Base-by-base conservation (phyloP, 2,797 vertebrate species). In the Anomalospiza imberbis region DNA sequence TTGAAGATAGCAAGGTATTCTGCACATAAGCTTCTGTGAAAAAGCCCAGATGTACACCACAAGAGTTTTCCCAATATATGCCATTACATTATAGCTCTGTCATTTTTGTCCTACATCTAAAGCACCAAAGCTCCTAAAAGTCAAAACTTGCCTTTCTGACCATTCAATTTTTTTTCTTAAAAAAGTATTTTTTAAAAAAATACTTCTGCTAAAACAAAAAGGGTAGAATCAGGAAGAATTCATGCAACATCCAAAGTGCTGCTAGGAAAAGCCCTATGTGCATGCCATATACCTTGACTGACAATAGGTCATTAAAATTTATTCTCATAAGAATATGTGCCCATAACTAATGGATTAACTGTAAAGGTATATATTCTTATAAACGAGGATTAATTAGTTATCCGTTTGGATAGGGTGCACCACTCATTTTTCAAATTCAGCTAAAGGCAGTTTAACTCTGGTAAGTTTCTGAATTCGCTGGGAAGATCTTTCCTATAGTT, bases 281-380 rank as follows among this genome's bases (percentile, higher is more conserved):
- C 63, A 50, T 86, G 88, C 61, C 81, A 70, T 68, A 81, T 54
- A 85, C 67, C 62, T 79, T 97, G 96, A 97, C 26, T 96, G 95
- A 97, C 96, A 97, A 86, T 40, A 95, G 93, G 93, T 95, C 95
- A 97, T 97, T 97, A 97, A 95, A 92, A 97, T 96, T 93, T 95
- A 93, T 97, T 93, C 96, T 97, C 94, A 95, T 96, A 96, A 91
- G 94, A 97, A 65, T 94, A 96, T 93, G 95, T 63, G 88, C 88
- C 93, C 89, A 81, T 96, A 97, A 92, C 77, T 97, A 97, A 97
- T 97, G 91, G 94, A 95, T 94, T 97, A 97, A 94, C 88, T 91
- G 79, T 81, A 97, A 97, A 97, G 95, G 93, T 97, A 94, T 97
- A 97, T 93, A 82, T 91, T 97, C 96, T 88, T 96, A 93, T 67